These are phyloP conservation scores for Eunapius fragilis DNA, from an alignment of 37 sponge, comb jelly and placozoan genomes.

Conservation along the genomic window DNA sequence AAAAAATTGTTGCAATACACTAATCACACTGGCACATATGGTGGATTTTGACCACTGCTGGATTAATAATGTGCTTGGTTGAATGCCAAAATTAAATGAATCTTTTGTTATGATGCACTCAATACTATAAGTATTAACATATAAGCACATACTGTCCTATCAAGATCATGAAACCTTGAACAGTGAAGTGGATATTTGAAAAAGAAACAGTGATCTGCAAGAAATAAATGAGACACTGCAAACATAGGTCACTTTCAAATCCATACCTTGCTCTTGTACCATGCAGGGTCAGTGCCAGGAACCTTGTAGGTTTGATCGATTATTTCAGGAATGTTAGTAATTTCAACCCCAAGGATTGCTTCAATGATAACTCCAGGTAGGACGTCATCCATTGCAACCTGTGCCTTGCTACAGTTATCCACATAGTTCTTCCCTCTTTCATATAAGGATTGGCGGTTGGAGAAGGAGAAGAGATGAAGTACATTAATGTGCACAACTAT, in stretches of 20 bases:
- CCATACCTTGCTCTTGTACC: neutral
- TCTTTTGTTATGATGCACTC: neutral
- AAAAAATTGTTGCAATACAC: too few species aligned
- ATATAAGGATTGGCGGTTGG: neutral
- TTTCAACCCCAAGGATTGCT: neutral
- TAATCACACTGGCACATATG: too few species aligned
- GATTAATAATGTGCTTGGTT: constrained; percentile 78
- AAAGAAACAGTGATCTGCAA: neutral
- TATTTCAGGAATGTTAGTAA: neutral
- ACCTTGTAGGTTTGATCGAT: neutral
- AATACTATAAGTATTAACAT: neutral
- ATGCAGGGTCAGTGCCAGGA: neutral
- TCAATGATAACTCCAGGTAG: neutral
- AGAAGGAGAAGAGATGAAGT: too few species aligned
- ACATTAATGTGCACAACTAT: too few species aligned
- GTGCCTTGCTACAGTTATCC: neutral
- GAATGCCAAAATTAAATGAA: constrained; percentile 43
- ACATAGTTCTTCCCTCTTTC: neutral
- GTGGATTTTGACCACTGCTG: too few species aligned
- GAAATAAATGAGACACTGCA: neutral
- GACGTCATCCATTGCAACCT: neutral
- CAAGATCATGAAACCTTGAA: neutral
- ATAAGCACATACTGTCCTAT: neutral
- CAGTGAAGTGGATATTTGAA: neutral
- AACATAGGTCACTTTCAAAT: neutral